Evolutionary conservation across 2,113 vertebrate genomes (phyloP), one percentile per base, ranked within the genome.

Genomic region (Tupaia chinensis): DNA sequence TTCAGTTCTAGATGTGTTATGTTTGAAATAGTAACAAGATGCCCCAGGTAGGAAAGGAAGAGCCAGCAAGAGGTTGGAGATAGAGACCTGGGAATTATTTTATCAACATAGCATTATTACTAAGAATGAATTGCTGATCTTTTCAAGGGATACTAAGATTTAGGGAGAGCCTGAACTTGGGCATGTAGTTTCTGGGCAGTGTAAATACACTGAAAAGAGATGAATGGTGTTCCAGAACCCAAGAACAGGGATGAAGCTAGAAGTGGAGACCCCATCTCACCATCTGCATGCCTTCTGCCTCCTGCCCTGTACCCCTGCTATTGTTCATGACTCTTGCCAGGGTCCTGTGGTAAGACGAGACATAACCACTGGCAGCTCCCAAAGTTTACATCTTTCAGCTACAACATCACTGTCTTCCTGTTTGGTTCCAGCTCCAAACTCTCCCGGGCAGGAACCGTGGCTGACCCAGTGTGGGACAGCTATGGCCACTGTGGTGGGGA

Each of bases 71-170:
- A 77, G 93, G 66, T 20, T 76, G 53, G 53, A 80, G 14, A 6
- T 74, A 76, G 86, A 95, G 87, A 66, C 70, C 80, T 73, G 53
- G 73, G 34, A 23, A 60, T 87, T 92, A 20, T 90, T 89, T 78
- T 32, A 58, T 69, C 58, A 53, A 34, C 9, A 20, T 54, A 87
- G 61, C 53, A 12, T 79, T 72, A 34, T 74, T 95, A 32, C 53
- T 63, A 69, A 87, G 81, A 73, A 76, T 74, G 85, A 77, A 22
- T 81, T 81, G 56, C 72, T 93, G 29, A 70, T 20, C 44, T 91
- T 85, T 95, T 88, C 83, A 68, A 68, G 74, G 72, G 70, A 95
- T 95, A 58, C 63, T 27, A 89, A 78, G 69, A 73, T 85, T 78
- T 68, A n/a, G n/a, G 54, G 68, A 84, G 88, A 29, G 27, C 65